Conservation (phyloP, 2,113 vertebrate genomes). For the Lynx canadensis region DNA sequence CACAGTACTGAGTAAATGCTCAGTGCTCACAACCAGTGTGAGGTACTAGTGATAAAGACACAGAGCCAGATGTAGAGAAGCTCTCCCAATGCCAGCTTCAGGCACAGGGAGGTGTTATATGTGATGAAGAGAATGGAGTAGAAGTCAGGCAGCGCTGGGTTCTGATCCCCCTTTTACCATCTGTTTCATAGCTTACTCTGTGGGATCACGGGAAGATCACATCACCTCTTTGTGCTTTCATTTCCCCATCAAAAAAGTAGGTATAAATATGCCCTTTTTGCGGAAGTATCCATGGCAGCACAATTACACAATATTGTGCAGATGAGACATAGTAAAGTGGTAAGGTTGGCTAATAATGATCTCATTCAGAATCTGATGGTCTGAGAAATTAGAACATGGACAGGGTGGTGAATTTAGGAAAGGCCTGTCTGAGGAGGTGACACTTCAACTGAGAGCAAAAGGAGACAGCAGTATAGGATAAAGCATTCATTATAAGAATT, state of each 20-base stretch:
- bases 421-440: not conserved
- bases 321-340: not conserved
- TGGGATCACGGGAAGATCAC: not conserved
- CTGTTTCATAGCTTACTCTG: not conserved
- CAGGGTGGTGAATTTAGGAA: not conserved
- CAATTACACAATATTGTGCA: not conserved
- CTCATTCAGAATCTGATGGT: not conserved
- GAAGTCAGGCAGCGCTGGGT: not conserved
- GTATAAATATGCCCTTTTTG: not conserved
- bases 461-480: not conserved
- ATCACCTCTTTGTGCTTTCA: not conserved
- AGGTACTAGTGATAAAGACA: not conserved
- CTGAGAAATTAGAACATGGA: not conserved
- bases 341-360: not conserved
- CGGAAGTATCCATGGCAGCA: not conserved
- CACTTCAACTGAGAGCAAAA: not conserved
- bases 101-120: not conserved
- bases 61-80: not conserved
- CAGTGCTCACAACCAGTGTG: not conserved
- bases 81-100: not conserved
- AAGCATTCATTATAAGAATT: not conserved
- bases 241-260: not conserved
- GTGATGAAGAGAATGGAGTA: not conserved
- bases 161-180: not conserved
- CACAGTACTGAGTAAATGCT: not conserved